Evolutionary conservation across 2,888 invertebrate genomes (phyloP).

Genomic region (Trissoscelio sp.): DNA sequence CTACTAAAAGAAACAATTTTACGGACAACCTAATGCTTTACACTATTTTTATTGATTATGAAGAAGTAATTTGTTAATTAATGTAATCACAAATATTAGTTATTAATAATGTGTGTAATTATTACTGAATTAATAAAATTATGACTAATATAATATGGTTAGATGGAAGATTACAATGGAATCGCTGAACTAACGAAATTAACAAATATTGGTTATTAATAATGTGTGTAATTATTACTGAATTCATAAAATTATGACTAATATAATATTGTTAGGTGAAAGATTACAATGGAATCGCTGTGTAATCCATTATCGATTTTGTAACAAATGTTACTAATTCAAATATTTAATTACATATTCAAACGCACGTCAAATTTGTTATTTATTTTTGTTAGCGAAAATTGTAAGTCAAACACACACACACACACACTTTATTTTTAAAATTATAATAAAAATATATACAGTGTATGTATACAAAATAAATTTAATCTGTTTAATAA

Average conservation of each 20-base stretch:
- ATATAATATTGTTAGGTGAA: neutral
- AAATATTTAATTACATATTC: no score
- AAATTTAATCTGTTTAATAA: no score
- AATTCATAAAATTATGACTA: neutral
- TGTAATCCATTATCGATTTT: neutral
- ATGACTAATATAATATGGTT: neutral
- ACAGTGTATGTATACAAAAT: no score
- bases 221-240: neutral
- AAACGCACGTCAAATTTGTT: no score
- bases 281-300: neutral
- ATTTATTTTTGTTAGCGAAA: neutral
- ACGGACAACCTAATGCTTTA: no score
- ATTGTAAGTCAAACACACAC: no score
- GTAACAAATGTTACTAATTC: neutral
- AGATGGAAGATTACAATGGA: neutral
- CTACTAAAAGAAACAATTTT: no score
- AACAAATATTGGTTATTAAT: neutral
- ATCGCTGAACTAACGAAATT: no score
- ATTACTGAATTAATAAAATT: neutral
- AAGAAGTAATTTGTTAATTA: no score
- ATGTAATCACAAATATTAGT: neutral
- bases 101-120: neutral
- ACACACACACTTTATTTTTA: no score
- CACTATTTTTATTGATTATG: no score
- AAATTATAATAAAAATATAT: no score